A percentile compares a stretch with the other conserved stretches of the same genome.
phyloP scores from a whole-genome alignment of 37 sponge, comb jelly and placozoan species.

The Cliona cf. orientalis region DNA sequence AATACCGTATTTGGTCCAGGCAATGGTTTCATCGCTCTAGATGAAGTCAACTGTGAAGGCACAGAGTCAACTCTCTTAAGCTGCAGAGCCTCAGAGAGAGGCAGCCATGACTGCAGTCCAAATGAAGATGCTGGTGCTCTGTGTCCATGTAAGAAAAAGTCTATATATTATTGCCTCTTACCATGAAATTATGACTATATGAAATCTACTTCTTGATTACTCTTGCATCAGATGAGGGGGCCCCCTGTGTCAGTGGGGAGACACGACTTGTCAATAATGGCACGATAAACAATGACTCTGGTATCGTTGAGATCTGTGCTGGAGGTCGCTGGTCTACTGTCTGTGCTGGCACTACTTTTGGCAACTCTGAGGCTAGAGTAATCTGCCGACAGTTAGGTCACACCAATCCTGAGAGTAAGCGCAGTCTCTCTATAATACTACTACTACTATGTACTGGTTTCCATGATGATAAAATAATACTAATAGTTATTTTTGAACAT shows the following conservation, averaged over 20 bases:
- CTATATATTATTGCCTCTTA: too few relatives aligned
- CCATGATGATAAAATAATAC: background rate
- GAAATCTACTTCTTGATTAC: too few relatives aligned
- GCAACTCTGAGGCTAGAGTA: background rate
- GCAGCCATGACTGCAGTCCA: slow-evolving; percentile 14
- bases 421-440: background rate
- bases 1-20: slow-evolving; percentile 33
- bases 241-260: background rate
- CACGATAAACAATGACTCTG: background rate
- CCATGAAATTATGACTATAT: too few relatives aligned
- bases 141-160: slow-evolving; percentile 45
- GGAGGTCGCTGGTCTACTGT: slow-evolving; percentile 2
- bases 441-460: background rate
- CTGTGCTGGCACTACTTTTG: background rate
- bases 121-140: slow-evolving; percentile 47
- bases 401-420: slow-evolving; percentile 2
- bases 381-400: slow-evolving; percentile 19
- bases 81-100: slow-evolving; percentile 19
- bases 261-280: background rate
- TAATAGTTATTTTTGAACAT: background rate
- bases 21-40: slow-evolving; percentile 18
- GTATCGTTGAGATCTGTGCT: slow-evolving; percentile 21
- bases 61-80: slow-evolving; percentile 14
- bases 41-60: slow-evolving; percentile 15
- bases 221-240: too few relatives aligned